These are phyloP conservation scores for Frankliniella intonsa DNA, from an alignment of 2,888 invertebrate genomes.

Conservation along the genomic window DNA sequence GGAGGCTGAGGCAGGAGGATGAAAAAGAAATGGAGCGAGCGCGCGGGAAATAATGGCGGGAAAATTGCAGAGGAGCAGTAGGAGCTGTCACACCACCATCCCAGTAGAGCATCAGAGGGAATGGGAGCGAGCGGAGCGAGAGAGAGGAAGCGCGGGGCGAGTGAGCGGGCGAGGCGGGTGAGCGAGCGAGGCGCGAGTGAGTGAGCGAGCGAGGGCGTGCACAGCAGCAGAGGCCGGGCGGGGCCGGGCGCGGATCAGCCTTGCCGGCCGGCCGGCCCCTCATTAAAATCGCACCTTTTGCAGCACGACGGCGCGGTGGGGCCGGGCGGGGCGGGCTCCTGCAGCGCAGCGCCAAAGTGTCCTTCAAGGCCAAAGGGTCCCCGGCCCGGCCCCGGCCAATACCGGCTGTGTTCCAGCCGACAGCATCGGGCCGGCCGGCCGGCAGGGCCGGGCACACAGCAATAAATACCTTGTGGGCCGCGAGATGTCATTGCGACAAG, in stretches of 20 bases:
- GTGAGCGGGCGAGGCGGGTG: too few species aligned
- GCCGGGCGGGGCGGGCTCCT: slow-evolving; percentile 34
- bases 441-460: not conserved
- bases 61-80: too few species aligned
- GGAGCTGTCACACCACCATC: too few species aligned
- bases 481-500: slow-evolving; percentile 22
- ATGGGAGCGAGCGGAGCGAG: not conserved
- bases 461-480: slow-evolving; percentile 8
- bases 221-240: not conserved
- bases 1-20: not conserved
- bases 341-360: not conserved
- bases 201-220: too few species aligned
- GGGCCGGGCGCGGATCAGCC: not conserved
- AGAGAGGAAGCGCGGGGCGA: not conserved
- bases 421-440: not conserved
- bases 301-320: too few species aligned
- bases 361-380: too few species aligned
- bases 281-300: too few species aligned
- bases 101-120: not conserved
- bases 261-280: too few species aligned
- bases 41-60: slow-evolving; percentile 35
- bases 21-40: slow-evolving; percentile 48
- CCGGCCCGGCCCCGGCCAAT: not conserved
- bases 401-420: not conserved
- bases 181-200: too few species aligned